Conservation (phyloP, 1,140 invertebrate genomes). For the Rhizoglyphus robini region DNA sequence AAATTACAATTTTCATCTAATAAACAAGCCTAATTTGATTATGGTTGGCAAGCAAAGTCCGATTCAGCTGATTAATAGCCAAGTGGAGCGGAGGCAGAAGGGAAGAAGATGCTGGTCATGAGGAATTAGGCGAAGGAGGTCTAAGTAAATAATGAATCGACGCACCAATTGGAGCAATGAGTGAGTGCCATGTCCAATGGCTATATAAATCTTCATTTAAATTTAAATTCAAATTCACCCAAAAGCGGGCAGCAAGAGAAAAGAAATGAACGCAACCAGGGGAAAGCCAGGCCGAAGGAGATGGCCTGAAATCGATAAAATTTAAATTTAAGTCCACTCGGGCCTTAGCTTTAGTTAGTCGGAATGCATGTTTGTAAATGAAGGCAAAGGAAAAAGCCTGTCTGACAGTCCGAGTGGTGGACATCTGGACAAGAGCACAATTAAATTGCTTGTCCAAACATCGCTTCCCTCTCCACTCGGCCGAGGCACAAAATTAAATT, state of each 20-base stretch:
- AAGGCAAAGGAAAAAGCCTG: background rate
- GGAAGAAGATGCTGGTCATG: background rate
- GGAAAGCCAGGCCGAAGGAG: background rate
- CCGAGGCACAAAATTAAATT: slow-evolving; percentile 4
- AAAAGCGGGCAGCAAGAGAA: background rate
- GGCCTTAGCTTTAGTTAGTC: background rate
- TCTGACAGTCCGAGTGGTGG: no score
- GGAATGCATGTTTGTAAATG: slow-evolving; percentile 2
- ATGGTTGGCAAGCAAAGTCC: background rate
- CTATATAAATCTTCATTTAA: slow-evolving; percentile 15
- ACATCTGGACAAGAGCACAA: slow-evolving; percentile 7
- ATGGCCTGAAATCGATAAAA: background rate
- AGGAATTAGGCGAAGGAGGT: background rate
- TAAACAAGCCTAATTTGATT: slow-evolving; percentile 11
- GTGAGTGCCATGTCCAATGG: slow-evolving; percentile 3
- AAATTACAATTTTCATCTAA: slow-evolving; percentile 12
- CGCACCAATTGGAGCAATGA: background rate
- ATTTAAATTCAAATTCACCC: slow-evolving; percentile 2
- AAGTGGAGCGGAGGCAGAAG: background rate
- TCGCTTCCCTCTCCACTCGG: background rate
- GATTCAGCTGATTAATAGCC: slow-evolving; percentile 7
- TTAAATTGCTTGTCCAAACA: slow-evolving; percentile 10
- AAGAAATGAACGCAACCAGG: background rate
- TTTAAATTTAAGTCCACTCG: slow-evolving; percentile 1
- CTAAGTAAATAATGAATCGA: slow-evolving; percentile 15